Evolutionary conservation across 2,113 vertebrate genomes (phyloP), one percentile per base, ranked within the genome.

Genomic region (Miniopterus natalensis): DNA sequence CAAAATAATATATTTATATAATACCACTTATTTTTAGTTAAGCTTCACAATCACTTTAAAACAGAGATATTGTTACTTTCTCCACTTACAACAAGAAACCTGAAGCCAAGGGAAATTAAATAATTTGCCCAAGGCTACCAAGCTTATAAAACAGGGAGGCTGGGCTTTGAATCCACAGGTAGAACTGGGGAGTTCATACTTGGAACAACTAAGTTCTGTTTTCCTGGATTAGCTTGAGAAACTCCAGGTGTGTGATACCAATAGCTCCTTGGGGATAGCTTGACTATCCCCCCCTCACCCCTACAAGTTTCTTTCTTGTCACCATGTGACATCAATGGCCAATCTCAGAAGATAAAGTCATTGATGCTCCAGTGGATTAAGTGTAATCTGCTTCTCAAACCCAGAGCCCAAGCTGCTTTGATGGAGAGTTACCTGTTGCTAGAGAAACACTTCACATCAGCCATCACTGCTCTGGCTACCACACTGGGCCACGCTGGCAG

Each of bases 61-160:
- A 61, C 59, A 65, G 42, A 93, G 27, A 20, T 91, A 63, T 53
- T 57, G 70, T n/a, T 17, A 65, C 6, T 49, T n/a, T 68, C 53
- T 68, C 63, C 1, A 3, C 75, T 92, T 55, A 79, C 17, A 55
- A 63, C 15, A 65, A 88, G 65, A 80, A 84, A 59, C 9, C 18
- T 27, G 29, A 94, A 86, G 11, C 20, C 65, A 86, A 68, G 53
- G 55, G 18, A 90, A 53, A 73, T 66, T 83, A 73, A 94, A 63
- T 73, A n/a, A 53, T 61, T 90, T 79, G 5, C 42, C n/a, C 18
- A 84, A 79, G 23, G 78, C 21, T 42, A 55, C 20, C 12, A n/a
- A 42, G 49, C 25, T 45, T 89, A 20, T 80, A 66, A 79, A 51
- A 68, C 25, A 92, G 21, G n/a, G 0, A 51, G 40, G 17, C 36